A percentile compares a stretch with the other conserved stretches of the same genome.
Evolutionary conservation across 1,140 invertebrate genomes (phyloP).

Genomic region (Euwallacea similis): DNA sequence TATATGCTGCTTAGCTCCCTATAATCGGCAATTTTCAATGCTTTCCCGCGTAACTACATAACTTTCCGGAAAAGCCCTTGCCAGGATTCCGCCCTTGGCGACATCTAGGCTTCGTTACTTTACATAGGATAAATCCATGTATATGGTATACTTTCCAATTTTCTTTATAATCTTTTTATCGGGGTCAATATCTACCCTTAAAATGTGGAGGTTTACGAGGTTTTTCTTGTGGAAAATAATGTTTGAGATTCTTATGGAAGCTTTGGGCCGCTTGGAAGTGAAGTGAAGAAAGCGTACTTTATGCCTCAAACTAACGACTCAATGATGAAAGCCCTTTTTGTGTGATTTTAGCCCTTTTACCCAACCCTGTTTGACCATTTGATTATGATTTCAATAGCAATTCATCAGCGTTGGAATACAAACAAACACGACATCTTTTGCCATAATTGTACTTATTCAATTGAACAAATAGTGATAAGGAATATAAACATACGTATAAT

Average conservation of each 20-base stretch:
- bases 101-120: slow-evolving; percentile 49
- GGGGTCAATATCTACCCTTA: slow-evolving; percentile 24
- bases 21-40: slow-evolving; percentile 51
- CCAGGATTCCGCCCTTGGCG: slow-evolving; percentile 42
- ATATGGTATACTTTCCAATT: slow-evolving; percentile 48
- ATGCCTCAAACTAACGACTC: no score
- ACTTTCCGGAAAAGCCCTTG: slow-evolving; percentile 44
- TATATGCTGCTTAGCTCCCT: slow-evolving; percentile 46
- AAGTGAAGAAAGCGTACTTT: no score
- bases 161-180: slow-evolving; percentile 43
- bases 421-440: no score
- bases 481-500: no score
- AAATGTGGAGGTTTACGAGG: slow-evolving; percentile 16
- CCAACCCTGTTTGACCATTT: neutral
- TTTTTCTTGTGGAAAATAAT: slow-evolving; percentile 1
- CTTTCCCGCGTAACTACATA: slow-evolving; percentile 47
- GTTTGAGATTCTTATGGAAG: no score
- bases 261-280: no score
- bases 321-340: neutral
- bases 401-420: neutral
- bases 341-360: slow-evolving; percentile 1
- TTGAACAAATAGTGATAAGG: no score
- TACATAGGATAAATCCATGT: slow-evolving; percentile 47
- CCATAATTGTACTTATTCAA: no score
- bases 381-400: neutral